Evolutionary conservation across 2,797 vertebrate genomes (phyloP).

Genomic region (Amazona ochrocephala): DNA sequence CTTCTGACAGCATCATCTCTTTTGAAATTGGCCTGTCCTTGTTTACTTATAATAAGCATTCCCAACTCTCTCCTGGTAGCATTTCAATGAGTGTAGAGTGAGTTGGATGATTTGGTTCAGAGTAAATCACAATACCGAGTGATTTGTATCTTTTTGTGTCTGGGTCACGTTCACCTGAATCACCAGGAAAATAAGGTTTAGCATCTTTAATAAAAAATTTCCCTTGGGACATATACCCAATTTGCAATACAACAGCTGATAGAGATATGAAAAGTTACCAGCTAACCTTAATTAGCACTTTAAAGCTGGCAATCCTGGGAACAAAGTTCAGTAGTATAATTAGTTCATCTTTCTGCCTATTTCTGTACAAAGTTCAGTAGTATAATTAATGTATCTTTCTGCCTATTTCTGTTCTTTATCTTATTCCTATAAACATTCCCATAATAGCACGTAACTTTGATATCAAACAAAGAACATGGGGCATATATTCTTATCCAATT

Average conservation of each 20-base stretch:
- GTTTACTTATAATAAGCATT: not conserved
- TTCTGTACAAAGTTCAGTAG: not conserved
- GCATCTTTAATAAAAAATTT: not conserved
- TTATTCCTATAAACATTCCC: not conserved
- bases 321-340: not conserved
- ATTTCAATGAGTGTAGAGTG: not conserved
- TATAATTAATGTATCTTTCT: not conserved
- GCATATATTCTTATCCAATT: not conserved
- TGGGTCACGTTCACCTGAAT: not conserved
- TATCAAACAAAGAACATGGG: not conserved
- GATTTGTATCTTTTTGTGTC: slow-evolving; percentile 3
- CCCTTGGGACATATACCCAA: not conserved
- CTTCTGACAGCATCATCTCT: not conserved
- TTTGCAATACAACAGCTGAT: not conserved
- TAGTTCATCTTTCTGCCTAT: not conserved
- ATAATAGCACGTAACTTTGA: not conserved
- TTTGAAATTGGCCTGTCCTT: not conserved
- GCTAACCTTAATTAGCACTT: not conserved
- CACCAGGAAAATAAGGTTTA: not conserved
- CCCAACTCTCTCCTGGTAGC: not conserved
- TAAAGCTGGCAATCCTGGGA: not conserved
- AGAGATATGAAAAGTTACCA: not conserved
- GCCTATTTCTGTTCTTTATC: not conserved
- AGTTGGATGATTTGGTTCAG: not conserved
- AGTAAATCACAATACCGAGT: not conserved